phyloP scores from a whole-genome alignment of 2,888 invertebrate species.

The Caenorhabditis drosophilae region DNA sequence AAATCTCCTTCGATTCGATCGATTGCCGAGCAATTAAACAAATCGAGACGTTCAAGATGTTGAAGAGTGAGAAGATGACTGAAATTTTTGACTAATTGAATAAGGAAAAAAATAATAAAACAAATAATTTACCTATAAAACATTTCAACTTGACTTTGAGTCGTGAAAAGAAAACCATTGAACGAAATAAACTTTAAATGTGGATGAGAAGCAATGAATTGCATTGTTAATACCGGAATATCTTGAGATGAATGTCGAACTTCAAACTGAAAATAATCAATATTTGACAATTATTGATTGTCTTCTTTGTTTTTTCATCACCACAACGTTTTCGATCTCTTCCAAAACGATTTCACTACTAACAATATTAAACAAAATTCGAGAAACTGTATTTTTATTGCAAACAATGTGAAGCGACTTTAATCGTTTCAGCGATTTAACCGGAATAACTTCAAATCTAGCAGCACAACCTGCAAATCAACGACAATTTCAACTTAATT shows the following conservation, averaged over 20 bases:
- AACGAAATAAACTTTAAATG: constrained; percentile 18
- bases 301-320: neutral
- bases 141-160: constrained; percentile 18
- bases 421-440: constrained; percentile 11
- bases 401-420: constrained; percentile 19
- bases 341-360: neutral
- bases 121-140: constrained; percentile 15
- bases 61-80: constrained; percentile 20
- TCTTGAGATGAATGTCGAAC: constrained; percentile 15
- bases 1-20: constrained; percentile 19
- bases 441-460: constrained; percentile 18
- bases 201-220: constrained; percentile 23
- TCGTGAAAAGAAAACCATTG: constrained; percentile 28
- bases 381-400: constrained; percentile 18
- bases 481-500: neutral
- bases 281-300: neutral
- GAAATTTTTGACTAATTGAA: constrained; percentile 1
- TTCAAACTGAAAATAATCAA: constrained; percentile 16
- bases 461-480: constrained; percentile 14
- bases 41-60: constrained; percentile 10
- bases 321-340: neutral
- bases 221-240: constrained; percentile 17
- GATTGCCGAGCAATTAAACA: constrained; percentile 30
- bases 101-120: neutral
- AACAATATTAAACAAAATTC: neutral